phyloP scores from a whole-genome alignment of 2,113 vertebrate genomes.

The Nematolebias whitei region DNA sequence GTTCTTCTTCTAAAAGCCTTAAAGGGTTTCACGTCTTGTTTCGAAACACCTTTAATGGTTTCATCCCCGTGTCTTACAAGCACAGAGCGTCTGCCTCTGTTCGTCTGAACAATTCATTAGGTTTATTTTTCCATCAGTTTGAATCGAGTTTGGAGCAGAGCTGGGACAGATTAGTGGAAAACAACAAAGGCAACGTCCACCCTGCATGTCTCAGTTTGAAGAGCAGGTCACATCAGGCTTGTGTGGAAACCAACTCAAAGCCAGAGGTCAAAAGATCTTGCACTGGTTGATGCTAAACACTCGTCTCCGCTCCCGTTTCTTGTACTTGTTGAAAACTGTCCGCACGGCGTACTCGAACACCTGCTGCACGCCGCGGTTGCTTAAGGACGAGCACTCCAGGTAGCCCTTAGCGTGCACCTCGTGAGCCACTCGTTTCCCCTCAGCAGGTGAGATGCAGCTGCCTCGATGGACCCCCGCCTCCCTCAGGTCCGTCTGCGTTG shows the following conservation, averaged over 20 bases:
- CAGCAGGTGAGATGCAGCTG: slow-evolving; percentile 80
- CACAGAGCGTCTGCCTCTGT: neutral
- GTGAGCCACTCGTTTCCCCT: slow-evolving; percentile 88
- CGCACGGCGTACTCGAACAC: slow-evolving; percentile 95
- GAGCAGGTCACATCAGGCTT: neutral
- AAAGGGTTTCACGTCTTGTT: neutral
- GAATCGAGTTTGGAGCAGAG: slow-evolving; percentile 4
- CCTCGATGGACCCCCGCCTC: slow-evolving; percentile 83
- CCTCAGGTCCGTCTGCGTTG: slow-evolving; percentile 93
- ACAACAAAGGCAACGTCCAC: slow-evolving; percentile 1
- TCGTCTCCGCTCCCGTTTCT: slow-evolving; percentile 81
- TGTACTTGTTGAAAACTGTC: slow-evolving; percentile 86
- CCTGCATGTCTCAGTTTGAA: slow-evolving; percentile 26
- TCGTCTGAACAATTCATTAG: neutral
- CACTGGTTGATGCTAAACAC: slow-evolving; percentile 89
- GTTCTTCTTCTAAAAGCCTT: neutral
- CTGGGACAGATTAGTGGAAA: slow-evolving; percentile 4
- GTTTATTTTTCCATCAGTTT: neutral
- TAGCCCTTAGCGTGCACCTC: slow-evolving; percentile 91
- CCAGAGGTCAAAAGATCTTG: slow-evolving; percentile 84
- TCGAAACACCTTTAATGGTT: neutral
- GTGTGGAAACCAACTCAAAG: neutral
- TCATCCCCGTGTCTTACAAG: neutral
- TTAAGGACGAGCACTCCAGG: slow-evolving; percentile 92
- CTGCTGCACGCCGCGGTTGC: slow-evolving; percentile 92